Conservation (phyloP, 92 coral and sea anemone species). For the Chrysogorgia sp. region DNA sequence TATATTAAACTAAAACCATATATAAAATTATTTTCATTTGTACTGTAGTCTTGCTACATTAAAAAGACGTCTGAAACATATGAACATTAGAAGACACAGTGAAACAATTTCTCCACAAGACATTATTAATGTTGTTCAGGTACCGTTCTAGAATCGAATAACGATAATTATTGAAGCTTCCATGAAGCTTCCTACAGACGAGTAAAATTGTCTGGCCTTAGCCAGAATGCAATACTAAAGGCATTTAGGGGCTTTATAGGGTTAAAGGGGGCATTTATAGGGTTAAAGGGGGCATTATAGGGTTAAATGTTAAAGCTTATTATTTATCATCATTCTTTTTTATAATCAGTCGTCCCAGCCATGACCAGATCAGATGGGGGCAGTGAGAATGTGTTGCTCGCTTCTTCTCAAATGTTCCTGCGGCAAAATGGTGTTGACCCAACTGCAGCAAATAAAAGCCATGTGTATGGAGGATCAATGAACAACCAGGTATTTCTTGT, state of each 20-base stretch:
- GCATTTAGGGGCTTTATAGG: too few species aligned
- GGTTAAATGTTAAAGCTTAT: background rate
- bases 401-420: conserved; percentile 63
- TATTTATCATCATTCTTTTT: conserved; percentile 9
- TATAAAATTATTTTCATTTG: background rate
- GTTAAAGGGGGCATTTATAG: too few species aligned
- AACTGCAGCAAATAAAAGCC: conserved; percentile 53
- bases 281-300: background rate
- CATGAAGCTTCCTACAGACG: too few species aligned
- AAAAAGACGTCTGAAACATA: background rate
- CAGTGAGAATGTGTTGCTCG: conserved; percentile 64
- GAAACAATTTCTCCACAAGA: background rate
- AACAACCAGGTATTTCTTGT: conserved; percentile 53
- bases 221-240: too few species aligned
- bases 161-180: background rate
- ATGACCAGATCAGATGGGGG: conserved; percentile 65
- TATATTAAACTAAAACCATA: too few species aligned
- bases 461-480: conserved; percentile 57
- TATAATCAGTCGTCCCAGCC: conserved; percentile 54
- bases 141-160: background rate
- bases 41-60: background rate
- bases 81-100: conserved; percentile 1
- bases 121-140: conserved; percentile 2
- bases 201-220: too few species aligned
- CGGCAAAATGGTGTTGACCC: conserved; percentile 52